Percentiles rank a stretch among this genome's conserved stretches.
These are phyloP conservation scores for Gonioctena quinquepunctata DNA, from an alignment of 1,140 invertebrate genomes.

Conservation along the genomic window DNA sequence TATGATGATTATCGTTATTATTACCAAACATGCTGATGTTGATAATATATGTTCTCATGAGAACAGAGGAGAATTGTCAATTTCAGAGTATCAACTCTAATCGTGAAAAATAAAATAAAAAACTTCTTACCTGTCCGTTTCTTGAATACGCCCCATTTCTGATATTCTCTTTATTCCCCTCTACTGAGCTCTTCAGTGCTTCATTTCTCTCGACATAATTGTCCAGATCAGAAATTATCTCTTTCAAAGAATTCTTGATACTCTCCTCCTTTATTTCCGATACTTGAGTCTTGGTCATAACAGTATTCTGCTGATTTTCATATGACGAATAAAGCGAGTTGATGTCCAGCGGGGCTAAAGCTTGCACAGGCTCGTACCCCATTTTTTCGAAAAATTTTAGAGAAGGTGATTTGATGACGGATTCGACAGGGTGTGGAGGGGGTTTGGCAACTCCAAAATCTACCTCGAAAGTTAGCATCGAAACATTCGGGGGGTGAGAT, in stretches of 20 bases:
- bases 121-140: slow-evolving; percentile 31
- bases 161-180: neutral
- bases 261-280: slow-evolving; percentile 60
- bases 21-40: too few species aligned
- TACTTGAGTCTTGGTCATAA: neutral
- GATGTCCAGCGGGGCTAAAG: slow-evolving; percentile 24
- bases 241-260: slow-evolving; percentile 62
- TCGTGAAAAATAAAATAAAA: too few species aligned
- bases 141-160: neutral
- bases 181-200: slow-evolving; percentile 34
- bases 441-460: too few species aligned
- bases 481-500: too few species aligned
- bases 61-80: too few species aligned
- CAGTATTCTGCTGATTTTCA: neutral
- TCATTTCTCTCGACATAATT: slow-evolving; percentile 57
- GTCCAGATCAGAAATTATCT: slow-evolving; percentile 67
- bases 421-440: neutral
- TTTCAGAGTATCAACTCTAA: too few species aligned
- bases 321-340: neutral
- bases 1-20: too few species aligned
- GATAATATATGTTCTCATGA: too few species aligned
- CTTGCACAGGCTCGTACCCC: slow-evolving; percentile 24
- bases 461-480: too few species aligned
- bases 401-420: neutral
- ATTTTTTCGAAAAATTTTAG: neutral